phyloP scores from a whole-genome alignment of 2,888 invertebrate genomes.

The Yponomeuta cagnagella region DNA sequence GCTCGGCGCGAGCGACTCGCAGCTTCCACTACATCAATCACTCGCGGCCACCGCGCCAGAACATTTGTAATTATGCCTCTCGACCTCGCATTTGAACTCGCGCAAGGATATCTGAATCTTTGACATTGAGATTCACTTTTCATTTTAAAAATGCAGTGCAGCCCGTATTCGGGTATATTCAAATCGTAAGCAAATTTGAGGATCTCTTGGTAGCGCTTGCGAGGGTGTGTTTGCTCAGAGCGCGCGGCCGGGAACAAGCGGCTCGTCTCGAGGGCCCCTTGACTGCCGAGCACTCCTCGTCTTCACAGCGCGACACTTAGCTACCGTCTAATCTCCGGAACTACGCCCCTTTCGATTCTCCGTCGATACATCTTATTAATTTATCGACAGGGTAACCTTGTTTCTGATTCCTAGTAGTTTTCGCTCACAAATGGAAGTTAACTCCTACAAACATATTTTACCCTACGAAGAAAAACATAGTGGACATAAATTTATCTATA shows the following conservation, averaged over 20 bases:
- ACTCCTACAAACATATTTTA: no score
- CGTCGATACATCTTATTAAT: not conserved
- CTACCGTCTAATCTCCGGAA: slow-evolving; percentile 56
- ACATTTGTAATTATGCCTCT: slow-evolving; percentile 73
- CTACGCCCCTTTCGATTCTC: not conserved
- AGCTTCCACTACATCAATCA: slow-evolving; percentile 75
- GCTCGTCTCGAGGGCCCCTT: slow-evolving; percentile 59
- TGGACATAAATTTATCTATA: no score
- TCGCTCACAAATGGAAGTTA: no score
- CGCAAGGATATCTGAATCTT: slow-evolving; percentile 1
- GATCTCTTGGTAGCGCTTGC: slow-evolving; percentile 33
- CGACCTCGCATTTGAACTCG: slow-evolving; percentile 20
- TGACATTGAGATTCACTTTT: slow-evolving; percentile 6
- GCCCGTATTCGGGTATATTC: not conserved
- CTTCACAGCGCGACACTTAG: slow-evolving; percentile 22
- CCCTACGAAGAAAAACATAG: no score
- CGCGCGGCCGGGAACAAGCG: slow-evolving; percentile 41
- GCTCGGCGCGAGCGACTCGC: slow-evolving; percentile 30
- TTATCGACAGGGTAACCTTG: not conserved
- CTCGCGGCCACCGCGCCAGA: slow-evolving; percentile 69
- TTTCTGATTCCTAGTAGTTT: not conserved
- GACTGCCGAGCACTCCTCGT: slow-evolving; percentile 52
- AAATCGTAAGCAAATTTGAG: slow-evolving; percentile 20
- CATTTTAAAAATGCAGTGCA: not conserved
- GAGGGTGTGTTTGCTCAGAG: slow-evolving; percentile 55